Base-by-base conservation (phyloP, 2,888 invertebrate species). In the Teleogryllus oceanicus region DNA sequence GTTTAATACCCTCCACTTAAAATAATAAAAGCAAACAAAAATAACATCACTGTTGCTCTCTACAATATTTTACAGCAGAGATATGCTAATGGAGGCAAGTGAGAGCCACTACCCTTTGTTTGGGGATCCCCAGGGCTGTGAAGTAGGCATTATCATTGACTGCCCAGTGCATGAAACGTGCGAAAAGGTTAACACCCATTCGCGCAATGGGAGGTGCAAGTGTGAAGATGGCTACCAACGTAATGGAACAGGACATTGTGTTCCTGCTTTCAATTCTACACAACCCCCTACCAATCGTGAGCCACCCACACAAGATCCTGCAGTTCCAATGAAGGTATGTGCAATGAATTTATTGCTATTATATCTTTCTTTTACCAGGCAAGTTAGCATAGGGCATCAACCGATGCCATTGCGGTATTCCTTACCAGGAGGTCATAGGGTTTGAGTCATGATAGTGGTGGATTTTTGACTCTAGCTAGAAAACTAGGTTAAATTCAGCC, bases 141-240 rank as follows among this genome's bases (percentile, higher is more conserved):
- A 91, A 85, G 88, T 91, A 37, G 92, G 90, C 16, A 85, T 87
- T 49, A 85, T 87, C n/a, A 85, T 86, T 2, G 89, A 90, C 78
- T 95, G 95, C 84, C 90, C 90, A 1, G 87, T 88, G 49, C 92
- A 94, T 85, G 93, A 95, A 85, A 90, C 92, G 83, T 96, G 96
- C 85, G 87, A 92, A 4, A 88, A 87, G 62, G 86, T 89, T 16
- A 87, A 85, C 79, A 76, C 76, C 76, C 91, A 92, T 85, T 88
- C 90, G 2, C 87, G 91, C 75, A 90, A 90, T 83, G 94, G 95
- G 0, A 87, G 92, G 62, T 96, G 96, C 84, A 90, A 91, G 84
- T 96, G 96, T 87, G 87, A 90, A 37, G 87, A 89, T 2, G 93
- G 93, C 1, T 94, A 89, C 83, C 85, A 86, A 21, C 88, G 90